Percentiles rank a stretch among this genome's conserved stretches.
These are phyloP conservation scores for Trisateles emortualis DNA, from an alignment of 2,888 invertebrate genomes.

Conservation along the genomic window DNA sequence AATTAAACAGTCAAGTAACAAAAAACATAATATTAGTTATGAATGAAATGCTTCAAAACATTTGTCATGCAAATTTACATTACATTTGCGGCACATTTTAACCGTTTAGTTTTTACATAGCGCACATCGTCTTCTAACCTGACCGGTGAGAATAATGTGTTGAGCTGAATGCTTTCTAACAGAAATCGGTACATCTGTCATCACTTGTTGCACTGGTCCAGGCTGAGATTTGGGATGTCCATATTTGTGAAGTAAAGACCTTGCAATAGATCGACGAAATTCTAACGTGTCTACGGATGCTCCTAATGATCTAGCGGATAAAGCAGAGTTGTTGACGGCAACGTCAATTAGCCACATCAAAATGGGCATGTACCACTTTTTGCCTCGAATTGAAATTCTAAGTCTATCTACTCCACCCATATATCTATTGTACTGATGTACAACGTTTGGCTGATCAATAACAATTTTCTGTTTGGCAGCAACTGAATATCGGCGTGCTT, in stretches of 20 bases:
- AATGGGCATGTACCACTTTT: conserved; percentile 8
- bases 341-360: not conserved
- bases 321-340: not conserved
- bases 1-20: not conserved
- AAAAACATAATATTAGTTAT: not conserved
- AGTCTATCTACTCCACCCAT: conserved; percentile 6
- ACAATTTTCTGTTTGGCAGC: not conserved
- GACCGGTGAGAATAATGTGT: not conserved
- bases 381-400: conserved; percentile 4
- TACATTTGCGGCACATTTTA: not conserved
- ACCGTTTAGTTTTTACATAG: not conserved
- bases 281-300: not conserved
- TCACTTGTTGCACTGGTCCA: not conserved
- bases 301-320: not conserved
- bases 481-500: not conserved
- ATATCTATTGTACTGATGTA: conserved; percentile 10
- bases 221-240: not conserved
- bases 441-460: not conserved
- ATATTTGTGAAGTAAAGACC: not conserved
- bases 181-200: not conserved
- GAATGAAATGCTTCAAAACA: conserved; percentile 1
- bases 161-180: not conserved
- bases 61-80: not conserved
- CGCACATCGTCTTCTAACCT: not conserved
- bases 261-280: not conserved